phyloP scores from a whole-genome alignment of 2,113 vertebrate species.

The Salvelinus alpinus region DNA sequence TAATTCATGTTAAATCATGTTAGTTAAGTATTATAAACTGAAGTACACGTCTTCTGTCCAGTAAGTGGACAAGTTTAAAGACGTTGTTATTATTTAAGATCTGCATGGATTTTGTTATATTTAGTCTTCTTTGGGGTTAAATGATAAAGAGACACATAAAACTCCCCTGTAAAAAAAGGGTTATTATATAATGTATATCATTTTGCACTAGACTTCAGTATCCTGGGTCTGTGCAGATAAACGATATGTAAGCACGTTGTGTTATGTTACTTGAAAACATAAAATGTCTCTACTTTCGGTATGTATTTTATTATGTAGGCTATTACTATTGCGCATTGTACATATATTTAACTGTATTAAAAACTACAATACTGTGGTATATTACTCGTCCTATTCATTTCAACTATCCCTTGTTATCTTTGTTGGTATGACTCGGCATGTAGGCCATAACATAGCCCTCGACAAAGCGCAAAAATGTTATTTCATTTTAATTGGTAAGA shows the following conservation, averaged over 20 bases:
- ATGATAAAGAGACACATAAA: slow-evolving; percentile 70
- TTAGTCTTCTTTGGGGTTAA: slow-evolving; percentile 71
- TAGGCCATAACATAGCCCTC: not conserved
- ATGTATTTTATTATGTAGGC: slow-evolving; percentile 33
- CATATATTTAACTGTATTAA: not conserved
- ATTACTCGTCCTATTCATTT: not conserved
- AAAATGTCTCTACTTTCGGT: slow-evolving; percentile 63
- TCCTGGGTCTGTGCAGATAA: slow-evolving; percentile 66
- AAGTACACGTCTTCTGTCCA: slow-evolving; percentile 61
- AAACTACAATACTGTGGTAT: not conserved
- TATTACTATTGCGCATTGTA: not conserved
- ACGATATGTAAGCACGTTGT: slow-evolving; percentile 60
- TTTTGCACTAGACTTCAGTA: slow-evolving; percentile 65
- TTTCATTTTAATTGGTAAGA: not conserved
- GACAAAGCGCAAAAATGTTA: not conserved
- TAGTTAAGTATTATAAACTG: slow-evolving; percentile 72
- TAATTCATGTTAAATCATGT: slow-evolving; percentile 47
- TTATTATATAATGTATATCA: slow-evolving; percentile 61
- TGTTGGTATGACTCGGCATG: not conserved
- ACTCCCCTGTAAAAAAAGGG: slow-evolving; percentile 76
- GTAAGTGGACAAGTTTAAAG: slow-evolving; percentile 62
- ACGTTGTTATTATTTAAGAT: slow-evolving; percentile 67
- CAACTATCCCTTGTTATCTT: not conserved
- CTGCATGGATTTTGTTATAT: slow-evolving; percentile 73
- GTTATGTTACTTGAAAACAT: slow-evolving; percentile 35